Evolutionary conservation across 2,888 invertebrate genomes (phyloP).

Genomic region (Latheticus oryzae): DNA sequence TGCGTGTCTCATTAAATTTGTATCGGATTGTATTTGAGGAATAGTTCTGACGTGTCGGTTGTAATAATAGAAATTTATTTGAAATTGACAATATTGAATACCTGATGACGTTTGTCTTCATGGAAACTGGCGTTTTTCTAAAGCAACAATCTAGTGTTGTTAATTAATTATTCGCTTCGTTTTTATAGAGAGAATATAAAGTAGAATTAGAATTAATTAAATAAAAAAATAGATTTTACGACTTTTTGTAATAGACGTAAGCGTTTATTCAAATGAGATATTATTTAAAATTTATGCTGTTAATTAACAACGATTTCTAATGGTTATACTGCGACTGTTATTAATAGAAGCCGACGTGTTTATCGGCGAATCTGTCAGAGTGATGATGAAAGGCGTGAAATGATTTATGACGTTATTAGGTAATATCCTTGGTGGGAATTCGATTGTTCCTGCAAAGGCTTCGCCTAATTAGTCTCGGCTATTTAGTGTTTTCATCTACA

Average conservation of each 20-base stretch:
- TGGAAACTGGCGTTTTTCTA: constrained; percentile 5
- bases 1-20: constrained; percentile 18
- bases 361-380: constrained; percentile 45
- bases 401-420: constrained; percentile 45
- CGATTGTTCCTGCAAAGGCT: constrained; percentile 36
- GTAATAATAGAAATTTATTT: constrained; percentile 1
- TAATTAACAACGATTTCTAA: constrained; percentile 44
- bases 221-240: constrained; percentile 13
- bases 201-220: constrained; percentile 26
- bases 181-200: constrained; percentile 31
- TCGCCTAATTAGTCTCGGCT: constrained; percentile 20
- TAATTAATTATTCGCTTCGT: constrained; percentile 27
- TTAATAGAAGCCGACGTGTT: constrained; percentile 42
- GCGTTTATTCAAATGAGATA: constrained; percentile 32
- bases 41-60: constrained; percentile 5
- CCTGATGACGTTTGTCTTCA: background rate
- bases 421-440: constrained; percentile 38
- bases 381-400: constrained; percentile 45
- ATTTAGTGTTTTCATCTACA: constrained; percentile 5
- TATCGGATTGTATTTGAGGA: background rate
- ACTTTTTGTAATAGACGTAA: constrained; percentile 24
- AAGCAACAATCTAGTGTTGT: constrained; percentile 24
- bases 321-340: constrained; percentile 32
- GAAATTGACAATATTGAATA: background rate
- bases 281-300: constrained; percentile 35